Conservation (phyloP, 2,797 vertebrate genomes). For the Hippopotamyrus pictus region DNA sequence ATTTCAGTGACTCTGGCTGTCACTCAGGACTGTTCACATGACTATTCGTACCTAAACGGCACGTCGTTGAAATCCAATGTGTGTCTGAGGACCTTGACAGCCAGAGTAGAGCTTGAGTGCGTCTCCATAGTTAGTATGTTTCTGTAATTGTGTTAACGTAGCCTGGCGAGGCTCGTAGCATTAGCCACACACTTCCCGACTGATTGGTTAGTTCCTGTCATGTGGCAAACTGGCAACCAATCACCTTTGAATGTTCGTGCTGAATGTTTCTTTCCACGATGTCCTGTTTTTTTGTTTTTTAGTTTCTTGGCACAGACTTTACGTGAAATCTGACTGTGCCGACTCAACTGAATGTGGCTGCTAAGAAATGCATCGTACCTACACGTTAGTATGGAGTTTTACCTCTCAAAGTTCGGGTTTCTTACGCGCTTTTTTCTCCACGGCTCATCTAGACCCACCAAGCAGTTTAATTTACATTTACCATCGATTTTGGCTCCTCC, state of each 20-base stretch:
- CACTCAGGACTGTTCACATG: not conserved
- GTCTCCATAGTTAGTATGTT: not conserved
- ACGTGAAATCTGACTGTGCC: not conserved
- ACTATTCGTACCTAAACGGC: not conserved
- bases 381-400: conserved; percentile 26
- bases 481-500: conserved; percentile 25
- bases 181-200: not conserved
- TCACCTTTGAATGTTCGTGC: not conserved
- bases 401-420: conserved; percentile 48
- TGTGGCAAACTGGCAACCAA: not conserved
- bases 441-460: not conserved
- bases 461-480: conserved; percentile 16
- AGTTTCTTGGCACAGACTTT: not conserved
- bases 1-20: not conserved
- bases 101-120: not conserved
- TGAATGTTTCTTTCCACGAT: not conserved
- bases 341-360: conserved; percentile 12
- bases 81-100: not conserved
- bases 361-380: conserved; percentile 14
- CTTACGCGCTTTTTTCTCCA: conserved; percentile 20
- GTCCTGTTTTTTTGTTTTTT: conserved; percentile 1
- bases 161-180: not conserved
- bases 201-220: not conserved
- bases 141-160: not conserved
- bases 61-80: not conserved